phyloP scores from a whole-genome alignment of 2,113 vertebrate genomes.

The Brienomyrus longianalis region DNA sequence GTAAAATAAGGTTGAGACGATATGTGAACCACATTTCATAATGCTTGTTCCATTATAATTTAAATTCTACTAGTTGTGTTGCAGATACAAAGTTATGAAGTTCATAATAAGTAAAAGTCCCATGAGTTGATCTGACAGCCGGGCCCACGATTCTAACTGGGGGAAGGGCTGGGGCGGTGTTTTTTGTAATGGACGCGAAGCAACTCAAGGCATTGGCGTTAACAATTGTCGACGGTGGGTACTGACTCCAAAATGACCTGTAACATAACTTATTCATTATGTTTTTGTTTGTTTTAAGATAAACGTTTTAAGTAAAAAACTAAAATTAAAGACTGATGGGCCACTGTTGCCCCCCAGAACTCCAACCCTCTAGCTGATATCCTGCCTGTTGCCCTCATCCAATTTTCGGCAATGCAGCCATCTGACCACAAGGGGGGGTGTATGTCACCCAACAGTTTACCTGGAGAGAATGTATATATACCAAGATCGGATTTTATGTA shows the following conservation, averaged over 20 bases:
- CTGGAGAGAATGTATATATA: background rate
- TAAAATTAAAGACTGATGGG: background rate
- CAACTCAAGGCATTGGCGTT: background rate
- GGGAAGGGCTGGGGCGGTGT: background rate
- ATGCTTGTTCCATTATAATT: background rate
- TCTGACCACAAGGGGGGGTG: conserved; percentile 10
- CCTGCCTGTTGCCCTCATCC: background rate
- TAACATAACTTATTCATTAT: background rate
- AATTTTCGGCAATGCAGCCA: background rate
- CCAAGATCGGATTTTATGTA: background rate
- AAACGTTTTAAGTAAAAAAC: background rate
- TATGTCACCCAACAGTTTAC: background rate
- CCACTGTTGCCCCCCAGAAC: background rate
- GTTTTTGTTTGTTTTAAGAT: background rate
- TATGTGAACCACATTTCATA: background rate
- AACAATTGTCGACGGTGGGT: background rate
- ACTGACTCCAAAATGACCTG: background rate
- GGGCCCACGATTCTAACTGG: background rate
- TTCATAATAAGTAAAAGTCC: background rate
- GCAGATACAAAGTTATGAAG: background rate
- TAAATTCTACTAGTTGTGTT: background rate
- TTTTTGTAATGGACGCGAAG: background rate
- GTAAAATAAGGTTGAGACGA: background rate
- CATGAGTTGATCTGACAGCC: background rate
- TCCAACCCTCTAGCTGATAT: background rate